A percentile compares a stretch with the other conserved stretches of the same genome.
Evolutionary conservation across 2,113 vertebrate genomes (phyloP).

Genomic region (Arothron firmamentum): DNA sequence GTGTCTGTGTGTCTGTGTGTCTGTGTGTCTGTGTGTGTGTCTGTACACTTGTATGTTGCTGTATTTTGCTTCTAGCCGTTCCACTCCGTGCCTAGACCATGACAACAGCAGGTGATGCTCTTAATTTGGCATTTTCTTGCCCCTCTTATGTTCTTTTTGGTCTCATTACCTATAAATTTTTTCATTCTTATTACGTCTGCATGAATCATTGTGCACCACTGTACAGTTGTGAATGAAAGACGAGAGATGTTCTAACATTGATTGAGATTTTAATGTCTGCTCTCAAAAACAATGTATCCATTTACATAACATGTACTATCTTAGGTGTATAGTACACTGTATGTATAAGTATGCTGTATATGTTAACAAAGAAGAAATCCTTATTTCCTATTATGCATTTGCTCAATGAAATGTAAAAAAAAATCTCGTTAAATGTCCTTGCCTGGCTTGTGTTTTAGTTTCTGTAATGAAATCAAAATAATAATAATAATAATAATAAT

Average conservation of each 20-base stretch:
- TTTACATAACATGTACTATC: too few species aligned
- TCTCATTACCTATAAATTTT: background rate
- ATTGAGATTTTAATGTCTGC: too few species aligned
- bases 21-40: constrained; percentile 55
- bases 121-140: constrained; percentile 49
- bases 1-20: constrained; percentile 55
- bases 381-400: constrained; percentile 1
- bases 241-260: constrained; percentile 1
- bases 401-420: background rate
- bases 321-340: too few species aligned
- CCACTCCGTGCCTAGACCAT: constrained; percentile 95
- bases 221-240: background rate
- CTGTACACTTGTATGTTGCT: constrained; percentile 70
- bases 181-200: constrained; percentile 17
- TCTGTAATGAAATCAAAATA: too few species aligned
- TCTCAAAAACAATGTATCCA: too few species aligned
- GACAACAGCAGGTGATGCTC: constrained; percentile 98
- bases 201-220: constrained; percentile 38
- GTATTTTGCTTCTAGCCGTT: constrained; percentile 88
- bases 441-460: constrained; percentile 19
- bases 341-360: too few species aligned
- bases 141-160: constrained; percentile 7
- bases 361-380: too few species aligned
- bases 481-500: background rate
- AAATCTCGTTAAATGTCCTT: constrained; percentile 5